Evolutionary conservation across 2,113 vertebrate species (phyloP), one percentile per base, ranked within the genome.

Genomic region (Coturnix japonica): DNA sequence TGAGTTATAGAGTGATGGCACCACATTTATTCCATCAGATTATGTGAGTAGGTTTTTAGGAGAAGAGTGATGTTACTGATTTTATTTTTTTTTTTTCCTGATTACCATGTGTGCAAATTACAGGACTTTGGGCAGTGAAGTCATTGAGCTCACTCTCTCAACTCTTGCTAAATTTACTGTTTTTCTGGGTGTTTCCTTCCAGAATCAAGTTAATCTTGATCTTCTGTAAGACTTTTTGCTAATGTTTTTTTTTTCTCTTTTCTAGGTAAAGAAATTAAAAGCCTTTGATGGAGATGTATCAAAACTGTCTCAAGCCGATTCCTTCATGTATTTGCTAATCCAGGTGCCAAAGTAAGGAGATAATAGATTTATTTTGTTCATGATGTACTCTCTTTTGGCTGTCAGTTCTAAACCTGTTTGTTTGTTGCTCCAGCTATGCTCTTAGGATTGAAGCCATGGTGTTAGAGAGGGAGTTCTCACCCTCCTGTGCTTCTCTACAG

Each of bases 401-500:
- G 23, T 61, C 41, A 54, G 23, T 67, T 78, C 86, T 94, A 91
- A 93, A 89, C 59, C 14, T 84, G 81, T 88, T 80, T 31, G 57
- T 93, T 96, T 95, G 87, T 96, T 96, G 82, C 94, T 95, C 18
- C 89, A 99, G 99, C 95, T 99, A 99, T 63, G 98, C 98, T 31
- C 97, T 99, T 85, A 98, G 98, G 85, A 98, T 99, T 41, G 98
- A 99, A 98, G 98, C 98, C 94, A 99, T 99, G 98, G 98, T 99
- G 91, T 98, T 99, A 86, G 98, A 97, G 54, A 99, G 98, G 92
- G 98, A 99, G 93, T 99, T 99, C 95, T 92, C 96, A 71, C 98
- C 98, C 66, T 99, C 98, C 71, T 99, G 98, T 87, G 95, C 98
- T n/a, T 97, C 97, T 71, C 98, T 99, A 46, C 98, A 98, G 94